These are phyloP conservation scores for Matsumyia berberina DNA, from an alignment of 2,888 invertebrate genomes.

Conservation along the genomic window DNA sequence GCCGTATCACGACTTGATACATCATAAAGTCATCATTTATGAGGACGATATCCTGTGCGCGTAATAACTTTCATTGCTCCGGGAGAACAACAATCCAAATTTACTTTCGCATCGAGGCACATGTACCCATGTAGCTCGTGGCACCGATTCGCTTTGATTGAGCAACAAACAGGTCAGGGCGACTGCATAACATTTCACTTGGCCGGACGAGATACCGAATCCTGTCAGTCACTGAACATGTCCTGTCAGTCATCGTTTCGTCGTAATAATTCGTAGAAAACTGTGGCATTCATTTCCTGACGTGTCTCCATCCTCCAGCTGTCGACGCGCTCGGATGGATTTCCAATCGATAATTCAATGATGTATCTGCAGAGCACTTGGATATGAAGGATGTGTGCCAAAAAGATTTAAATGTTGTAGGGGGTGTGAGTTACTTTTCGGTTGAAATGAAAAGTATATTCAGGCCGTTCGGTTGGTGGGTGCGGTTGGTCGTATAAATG, in stretches of 20 bases:
- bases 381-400: neutral
- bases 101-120: neutral
- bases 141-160: conserved; percentile 1
- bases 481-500: no score
- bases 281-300: neutral
- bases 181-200: conserved; percentile 8
- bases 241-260: conserved; percentile 10
- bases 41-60: conserved; percentile 44
- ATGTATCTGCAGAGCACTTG: neutral
- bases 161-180: neutral
- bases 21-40: conserved; percentile 35
- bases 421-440: neutral
- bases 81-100: conserved; percentile 20
- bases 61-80: conserved; percentile 29
- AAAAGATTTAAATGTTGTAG: neutral
- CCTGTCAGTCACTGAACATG: neutral
- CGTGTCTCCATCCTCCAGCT: neutral
- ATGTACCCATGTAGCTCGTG: neutral
- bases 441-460: neutral
- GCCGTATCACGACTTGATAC: conserved; percentile 21
- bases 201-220: neutral
- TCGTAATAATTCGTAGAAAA: neutral
- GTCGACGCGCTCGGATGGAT: neutral
- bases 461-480: neutral
- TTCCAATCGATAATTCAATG: conserved; percentile 5